Evolutionary conservation across 1,140 invertebrate species (phyloP).

Genomic region (Platyscapa corneri): DNA sequence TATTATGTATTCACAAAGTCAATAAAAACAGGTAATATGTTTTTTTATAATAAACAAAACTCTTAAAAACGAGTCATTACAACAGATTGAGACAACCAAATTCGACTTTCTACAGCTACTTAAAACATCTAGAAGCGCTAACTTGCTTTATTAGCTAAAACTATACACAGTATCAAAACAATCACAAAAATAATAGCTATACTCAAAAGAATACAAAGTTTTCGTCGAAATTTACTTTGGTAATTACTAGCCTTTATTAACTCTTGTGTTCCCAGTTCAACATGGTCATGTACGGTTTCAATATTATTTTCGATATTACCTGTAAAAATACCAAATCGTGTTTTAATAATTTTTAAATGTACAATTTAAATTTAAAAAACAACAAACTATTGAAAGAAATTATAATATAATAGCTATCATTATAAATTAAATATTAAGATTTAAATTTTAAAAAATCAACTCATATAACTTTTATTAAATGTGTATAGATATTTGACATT

Average conservation of each 20-base stretch:
- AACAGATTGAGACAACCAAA: conserved; percentile 69
- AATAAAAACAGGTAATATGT: conserved; percentile 16
- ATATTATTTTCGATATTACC: conserved; percentile 93
- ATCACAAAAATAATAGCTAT: conserved; percentile 80
- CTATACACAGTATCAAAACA: conserved; percentile 74
- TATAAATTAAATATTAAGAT: not conserved
- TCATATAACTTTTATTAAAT: not conserved
- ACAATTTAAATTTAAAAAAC: no score
- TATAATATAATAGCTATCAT: not conserved
- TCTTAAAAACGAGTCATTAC: conserved; percentile 24
- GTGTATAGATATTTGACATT: not conserved
- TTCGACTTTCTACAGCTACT: conserved; percentile 52
- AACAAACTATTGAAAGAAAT: no score
- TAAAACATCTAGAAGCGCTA: conserved; percentile 64
- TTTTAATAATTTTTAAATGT: not conserved
- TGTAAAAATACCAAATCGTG: conserved; percentile 66
- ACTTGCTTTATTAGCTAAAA: conserved; percentile 71
- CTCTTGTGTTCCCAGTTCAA: conserved; percentile 85
- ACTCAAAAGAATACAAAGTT: conserved; percentile 80
- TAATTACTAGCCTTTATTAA: conserved; percentile 86
- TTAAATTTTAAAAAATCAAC: not conserved
- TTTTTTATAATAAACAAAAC: not conserved
- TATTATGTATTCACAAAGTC: conserved; percentile 15
- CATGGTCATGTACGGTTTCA: conserved; percentile 83
- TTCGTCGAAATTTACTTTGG: conserved; percentile 82